Base-by-base conservation (phyloP, 2,888 invertebrate species). In the Altica lythri region DNA sequence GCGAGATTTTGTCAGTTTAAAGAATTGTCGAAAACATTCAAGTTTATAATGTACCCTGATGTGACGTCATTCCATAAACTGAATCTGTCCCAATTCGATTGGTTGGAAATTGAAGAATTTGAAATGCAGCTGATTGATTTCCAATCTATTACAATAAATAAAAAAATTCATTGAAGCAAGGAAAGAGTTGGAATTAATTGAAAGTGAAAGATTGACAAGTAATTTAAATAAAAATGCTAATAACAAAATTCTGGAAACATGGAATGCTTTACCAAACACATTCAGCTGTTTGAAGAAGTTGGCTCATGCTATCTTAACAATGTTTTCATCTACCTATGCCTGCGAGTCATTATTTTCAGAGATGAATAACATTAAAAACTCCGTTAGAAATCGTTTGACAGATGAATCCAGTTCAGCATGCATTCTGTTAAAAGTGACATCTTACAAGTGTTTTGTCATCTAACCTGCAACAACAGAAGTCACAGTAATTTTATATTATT, bases 381-480 rank as follows among this genome's bases (percentile, higher is more conserved):
- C 44, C 32, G 5, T 59, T 55, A 54, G 57, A 62, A 62, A 59
- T 51, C 48, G 46, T 53, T 57, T 59, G 57, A 42, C 57, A 55
- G 58, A 57, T 61, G 56, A 61, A 34, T 60, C 53, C 49, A 63
- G 58, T 61, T 59, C 55, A 57, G 59, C 61, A 3, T 6, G n/a
- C 29, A 29, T 29, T 29, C 29, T 29, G 29, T 10, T 29, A 29
- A 29, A 29, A 29, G 5, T 29, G n/a, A 29, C 29, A 29, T 6
- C 4, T 29, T 4, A 2, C 5, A n/a, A 29, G 5, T 29, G 5
- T n/a, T 29, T 29, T 29, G 29, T n/a, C 29, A 29, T 29, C 29
- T 29, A 4, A 29, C n/a, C n/a, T 29, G 29, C 29, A 29, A 29
- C 5, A 29, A 29, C 29, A 29, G 29, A 29, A 29, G 29, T 29